Conservation (phyloP, 2,797 vertebrate species). For the Perodicticus potto region DNA sequence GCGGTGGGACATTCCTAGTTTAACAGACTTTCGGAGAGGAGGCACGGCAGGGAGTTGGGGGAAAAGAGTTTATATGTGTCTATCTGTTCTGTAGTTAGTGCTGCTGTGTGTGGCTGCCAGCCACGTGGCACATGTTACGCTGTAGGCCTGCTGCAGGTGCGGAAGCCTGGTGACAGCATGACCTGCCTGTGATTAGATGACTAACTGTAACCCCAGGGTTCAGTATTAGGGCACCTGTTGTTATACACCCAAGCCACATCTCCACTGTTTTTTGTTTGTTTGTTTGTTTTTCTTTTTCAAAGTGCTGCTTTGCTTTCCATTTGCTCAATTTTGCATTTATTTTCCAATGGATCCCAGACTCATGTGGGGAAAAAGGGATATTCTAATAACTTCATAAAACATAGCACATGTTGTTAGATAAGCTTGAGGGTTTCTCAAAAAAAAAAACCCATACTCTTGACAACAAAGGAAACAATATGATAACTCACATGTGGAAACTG, state of each 20-base stretch:
- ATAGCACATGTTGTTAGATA: neutral
- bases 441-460: neutral
- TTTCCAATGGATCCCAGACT: slow-evolving; percentile 23
- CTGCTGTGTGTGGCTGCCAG: neutral
- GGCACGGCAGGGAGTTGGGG: neutral
- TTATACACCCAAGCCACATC: neutral
- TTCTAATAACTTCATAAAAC: neutral
- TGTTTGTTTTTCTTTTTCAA: neutral
- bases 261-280: neutral
- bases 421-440: neutral
- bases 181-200: neutral
- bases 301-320: neutral
- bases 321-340: neutral
- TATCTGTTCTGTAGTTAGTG: neutral
- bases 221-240: neutral
- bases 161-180: neutral
- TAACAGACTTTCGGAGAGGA: neutral
- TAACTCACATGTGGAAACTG: neutral
- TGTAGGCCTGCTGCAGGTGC: neutral
- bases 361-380: neutral
- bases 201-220: neutral
- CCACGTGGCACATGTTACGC: accelerated
- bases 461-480: neutral
- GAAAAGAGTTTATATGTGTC: neutral
- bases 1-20: neutral